Conservation (phyloP, 2,797 vertebrate genomes). For the Limnodromus scolopaceus region DNA sequence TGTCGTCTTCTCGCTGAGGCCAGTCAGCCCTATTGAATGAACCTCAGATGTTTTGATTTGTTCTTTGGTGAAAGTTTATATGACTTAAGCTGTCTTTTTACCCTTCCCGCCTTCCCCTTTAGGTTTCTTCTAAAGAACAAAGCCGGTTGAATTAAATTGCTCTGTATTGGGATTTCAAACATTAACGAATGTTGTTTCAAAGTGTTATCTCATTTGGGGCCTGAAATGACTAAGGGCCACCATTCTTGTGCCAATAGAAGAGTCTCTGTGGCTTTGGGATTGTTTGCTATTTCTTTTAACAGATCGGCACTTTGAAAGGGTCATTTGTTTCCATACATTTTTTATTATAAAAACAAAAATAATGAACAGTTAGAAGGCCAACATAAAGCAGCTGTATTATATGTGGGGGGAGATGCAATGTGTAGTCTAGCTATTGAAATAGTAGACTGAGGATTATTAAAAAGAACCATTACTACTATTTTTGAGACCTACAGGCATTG, state of each 20-base stretch:
- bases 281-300: constrained; percentile 64
- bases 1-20: constrained; percentile 44
- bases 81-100: constrained; percentile 71
- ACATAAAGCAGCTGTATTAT: constrained; percentile 47
- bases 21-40: constrained; percentile 56
- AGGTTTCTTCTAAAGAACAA: constrained; percentile 61
- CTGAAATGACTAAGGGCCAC: constrained; percentile 4
- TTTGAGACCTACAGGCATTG: background rate
- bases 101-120: background rate
- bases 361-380: constrained; percentile 44
- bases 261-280: constrained; percentile 47
- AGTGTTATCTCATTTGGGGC: constrained; percentile 60
- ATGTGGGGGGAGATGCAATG: background rate
- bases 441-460: constrained; percentile 36
- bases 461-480: background rate
- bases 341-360: constrained; percentile 50
- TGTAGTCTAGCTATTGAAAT: constrained; percentile 46
- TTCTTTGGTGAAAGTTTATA: constrained; percentile 67
- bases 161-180: constrained; percentile 62
- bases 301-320: constrained; percentile 41
- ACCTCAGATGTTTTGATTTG: constrained; percentile 72
- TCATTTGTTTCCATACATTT: constrained; percentile 56
- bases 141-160: constrained; percentile 51
- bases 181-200: constrained; percentile 68
- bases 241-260: constrained; percentile 41